Evolutionary conservation across 2,888 invertebrate genomes (phyloP).

Genomic region (Andrena trimmerana): DNA sequence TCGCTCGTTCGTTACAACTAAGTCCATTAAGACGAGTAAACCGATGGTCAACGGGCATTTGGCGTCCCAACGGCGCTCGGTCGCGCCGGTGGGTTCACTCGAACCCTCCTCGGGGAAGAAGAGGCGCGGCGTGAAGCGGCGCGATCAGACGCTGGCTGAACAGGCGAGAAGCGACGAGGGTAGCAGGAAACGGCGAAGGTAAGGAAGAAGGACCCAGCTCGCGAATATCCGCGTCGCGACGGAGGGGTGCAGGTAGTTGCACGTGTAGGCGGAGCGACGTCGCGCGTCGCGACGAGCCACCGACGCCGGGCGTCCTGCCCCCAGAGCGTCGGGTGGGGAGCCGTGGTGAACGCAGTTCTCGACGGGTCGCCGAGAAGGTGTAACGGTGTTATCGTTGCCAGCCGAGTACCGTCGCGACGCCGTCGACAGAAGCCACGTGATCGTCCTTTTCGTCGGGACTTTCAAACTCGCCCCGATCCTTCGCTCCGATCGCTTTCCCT

Average conservation of each 20-base stretch:
- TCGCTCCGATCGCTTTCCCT: background rate
- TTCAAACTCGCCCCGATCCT: background rate
- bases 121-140: conserved; percentile 39
- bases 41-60: conserved; percentile 24
- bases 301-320: conserved; percentile 74
- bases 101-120: background rate
- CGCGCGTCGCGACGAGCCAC: conserved; percentile 77
- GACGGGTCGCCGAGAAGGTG: conserved; percentile 79
- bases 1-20: conserved; percentile 16
- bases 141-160: conserved; percentile 33
- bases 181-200: conserved; percentile 28
- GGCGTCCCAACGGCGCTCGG: conserved; percentile 11
- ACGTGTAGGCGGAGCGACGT: conserved; percentile 82
- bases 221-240: background rate
- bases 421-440: conserved; percentile 63
- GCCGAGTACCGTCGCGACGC: conserved; percentile 31
- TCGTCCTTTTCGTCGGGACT: conserved; percentile 11
- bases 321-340: conserved; percentile 77
- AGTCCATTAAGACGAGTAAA: conserved; percentile 3
- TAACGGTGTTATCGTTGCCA: conserved; percentile 70
- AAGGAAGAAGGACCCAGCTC: conserved; percentile 16
- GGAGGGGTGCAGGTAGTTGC: conserved; percentile 69
- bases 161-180: conserved; percentile 17
- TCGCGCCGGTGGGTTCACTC: conserved; percentile 5
- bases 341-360: conserved; percentile 79